Base-by-base conservation (phyloP, 2,888 invertebrate species). In the Lucinisca nassula region DNA sequence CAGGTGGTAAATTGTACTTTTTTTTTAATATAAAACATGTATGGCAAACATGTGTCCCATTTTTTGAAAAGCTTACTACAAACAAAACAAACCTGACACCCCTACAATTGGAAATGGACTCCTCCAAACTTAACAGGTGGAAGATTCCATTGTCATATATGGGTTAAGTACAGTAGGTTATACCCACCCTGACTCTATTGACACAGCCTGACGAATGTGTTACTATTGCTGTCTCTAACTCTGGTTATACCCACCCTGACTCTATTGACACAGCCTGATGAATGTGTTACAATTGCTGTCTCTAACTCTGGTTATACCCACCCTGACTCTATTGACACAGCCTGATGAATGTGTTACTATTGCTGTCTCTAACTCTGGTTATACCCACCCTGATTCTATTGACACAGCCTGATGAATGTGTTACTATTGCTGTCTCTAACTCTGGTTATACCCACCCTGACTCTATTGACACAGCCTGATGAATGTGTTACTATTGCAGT, bases 241-340 rank as follows among this genome's bases (percentile, higher is more conserved):
- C 97, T 21, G 99, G 98, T 92, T 97, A 97, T 92, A 97, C 97
- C 49, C 95, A 98, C 98, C 96, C 99, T 97, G 88, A 99, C 97
- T 95, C 99, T 97, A 96, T 99, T 99, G 21, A 99, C 98, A 96
- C 98, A 98, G 6, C 99, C 99, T 35, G 81, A 76, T 93, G 98
- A 98, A 96, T 96, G 96, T 85, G 93, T 95, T 0, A 96, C 92
- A 6, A 94, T 80, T 4, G 95, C 95, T 32, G 95, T 93, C 84
- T 97, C 97, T 97, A 99, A 98, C 95, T 98, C 97, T 21, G 99
- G 98, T 92, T 97, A 97, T 92, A 97, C 97, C 51, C 97, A 96
- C 45, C 97, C 97, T 55, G 55, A 55, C n/a, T 55, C 99, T 97
- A 96, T 99, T 99, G 21, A 99, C 98, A 96, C 98, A 98, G 6